Evolutionary conservation across 1,140 invertebrate genomes (phyloP), one percentile per base, ranked within the genome.

Genomic region (Trypoxylus dichotomus): DNA sequence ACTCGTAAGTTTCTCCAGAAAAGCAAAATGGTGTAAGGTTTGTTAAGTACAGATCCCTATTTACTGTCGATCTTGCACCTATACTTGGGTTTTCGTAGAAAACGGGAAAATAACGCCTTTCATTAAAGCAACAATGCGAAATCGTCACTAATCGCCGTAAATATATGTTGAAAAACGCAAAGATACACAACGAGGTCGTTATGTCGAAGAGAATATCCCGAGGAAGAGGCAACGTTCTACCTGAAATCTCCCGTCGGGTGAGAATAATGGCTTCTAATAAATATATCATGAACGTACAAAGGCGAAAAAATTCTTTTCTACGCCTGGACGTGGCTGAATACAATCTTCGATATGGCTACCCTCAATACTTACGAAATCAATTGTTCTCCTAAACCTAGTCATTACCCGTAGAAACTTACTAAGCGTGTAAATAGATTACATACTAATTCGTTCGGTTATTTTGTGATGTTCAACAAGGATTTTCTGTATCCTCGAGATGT

Each of bases 241-340:
- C 72, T 74, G 72, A 41, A 74, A 74, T 37, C 72, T 74, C 72
- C 72, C 72, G 72, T 74, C 27, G 72, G 72, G 72, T 41, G 72
- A 74, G 72, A 74, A 74, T 74, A 74, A 74, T 74, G 72, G 72
- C 29, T 74, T 43, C 72, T 74, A 74, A 74, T 74, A 74, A 74
- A 74, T 74, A 74, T 74, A 74, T 74, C 72, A 74, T 43, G 29
- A 37, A 43, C 41, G 32, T 74, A 74, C 72, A 74, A 74, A 74
- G 72, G 72, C 72, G 72, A 74, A 74, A 74, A 68, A 74, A 74
- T 74, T 74, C 72, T 74, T 74, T 74, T 74, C 72, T 74, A 74
- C 72, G 72, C 32, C 41, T 74, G 72, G 29, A 74, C 72, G 32
- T 41, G 13, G 72, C 21, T 42, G 72, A 74, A 74, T 29, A 68